Percentiles rank a stretch among this genome's conserved stretches.
These are phyloP conservation scores for Gopherus flavomarginatus DNA, from an alignment of 2,113 vertebrate species.

Conservation along the genomic window DNA sequence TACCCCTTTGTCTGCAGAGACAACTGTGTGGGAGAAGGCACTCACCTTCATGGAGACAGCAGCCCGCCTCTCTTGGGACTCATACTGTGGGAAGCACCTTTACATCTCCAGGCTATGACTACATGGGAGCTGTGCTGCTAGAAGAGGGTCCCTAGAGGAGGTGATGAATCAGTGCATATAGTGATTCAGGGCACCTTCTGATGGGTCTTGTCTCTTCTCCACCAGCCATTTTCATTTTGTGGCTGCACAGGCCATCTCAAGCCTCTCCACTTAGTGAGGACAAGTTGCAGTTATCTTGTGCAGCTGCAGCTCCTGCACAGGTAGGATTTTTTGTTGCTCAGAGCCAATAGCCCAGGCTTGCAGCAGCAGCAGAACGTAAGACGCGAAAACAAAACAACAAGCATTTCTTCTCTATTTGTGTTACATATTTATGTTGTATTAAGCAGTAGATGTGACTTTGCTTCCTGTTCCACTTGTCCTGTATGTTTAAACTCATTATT, in stretches of 20 bases:
- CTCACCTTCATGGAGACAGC: neutral
- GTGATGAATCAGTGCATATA: neutral
- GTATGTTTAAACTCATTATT: neutral
- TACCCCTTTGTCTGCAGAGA: neutral
- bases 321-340: neutral
- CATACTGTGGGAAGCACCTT: slow-evolving; percentile 57
- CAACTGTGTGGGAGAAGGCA: slow-evolving; percentile 16
- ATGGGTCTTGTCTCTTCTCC: accelerated
- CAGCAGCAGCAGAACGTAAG: neutral
- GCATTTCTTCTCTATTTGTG: neutral
- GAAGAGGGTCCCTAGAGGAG: neutral
- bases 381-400: neutral
- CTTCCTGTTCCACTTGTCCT: neutral
- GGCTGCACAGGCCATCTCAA: neutral
- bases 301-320: neutral
- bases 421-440: neutral
- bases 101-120: slow-evolving; percentile 48
- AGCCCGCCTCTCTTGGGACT: slow-evolving; percentile 34
- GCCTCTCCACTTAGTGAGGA: neutral
- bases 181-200: neutral
- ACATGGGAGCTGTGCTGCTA: neutral
- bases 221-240: slow-evolving; percentile 58
- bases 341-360: neutral
- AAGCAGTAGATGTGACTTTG: neutral
- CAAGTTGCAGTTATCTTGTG: neutral